Percentiles rank a stretch among this genome's conserved stretches.
phyloP scores from a whole-genome alignment of 2,113 vertebrate species.

The Ceuthmochares aereus region DNA sequence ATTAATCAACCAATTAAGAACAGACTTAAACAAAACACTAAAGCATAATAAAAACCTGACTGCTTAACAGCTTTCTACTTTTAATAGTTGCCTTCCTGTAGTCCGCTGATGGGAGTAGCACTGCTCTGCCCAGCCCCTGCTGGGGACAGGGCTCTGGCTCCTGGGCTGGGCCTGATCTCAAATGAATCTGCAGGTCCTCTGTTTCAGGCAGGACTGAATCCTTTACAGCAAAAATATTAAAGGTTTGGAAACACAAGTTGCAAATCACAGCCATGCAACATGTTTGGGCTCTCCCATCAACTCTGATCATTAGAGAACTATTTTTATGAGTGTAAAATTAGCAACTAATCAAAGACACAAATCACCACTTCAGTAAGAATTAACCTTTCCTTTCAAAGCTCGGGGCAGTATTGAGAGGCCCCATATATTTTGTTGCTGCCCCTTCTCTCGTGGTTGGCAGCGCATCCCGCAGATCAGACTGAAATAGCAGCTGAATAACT shows the following conservation, averaged over 20 bases:
- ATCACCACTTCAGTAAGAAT: slow-evolving; percentile 1
- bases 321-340: slow-evolving; percentile 7
- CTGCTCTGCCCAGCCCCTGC: not conserved
- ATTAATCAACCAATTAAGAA: slow-evolving; percentile 85
- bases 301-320: not conserved
- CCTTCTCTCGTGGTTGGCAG: not conserved
- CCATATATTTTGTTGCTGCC: not conserved
- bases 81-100: slow-evolving; percentile 73
- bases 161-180: not conserved
- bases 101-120: slow-evolving; percentile 57
- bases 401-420: not conserved
- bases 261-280: not conserved
- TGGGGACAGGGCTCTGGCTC: fast-evolving
- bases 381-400: slow-evolving; percentile 29
- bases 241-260: not conserved
- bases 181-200: not conserved
- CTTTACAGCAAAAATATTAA: not conserved
- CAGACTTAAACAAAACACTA: slow-evolving; percentile 79
- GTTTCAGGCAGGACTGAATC: not conserved
- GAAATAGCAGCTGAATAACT: not conserved
- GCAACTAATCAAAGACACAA: slow-evolving; percentile 28
- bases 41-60: slow-evolving; percentile 80
- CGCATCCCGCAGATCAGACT: not conserved
- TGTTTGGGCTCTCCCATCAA: not conserved
- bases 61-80: slow-evolving; percentile 77